Conservation (phyloP, 2,113 vertebrate species). For the Lagopus leucura region DNA sequence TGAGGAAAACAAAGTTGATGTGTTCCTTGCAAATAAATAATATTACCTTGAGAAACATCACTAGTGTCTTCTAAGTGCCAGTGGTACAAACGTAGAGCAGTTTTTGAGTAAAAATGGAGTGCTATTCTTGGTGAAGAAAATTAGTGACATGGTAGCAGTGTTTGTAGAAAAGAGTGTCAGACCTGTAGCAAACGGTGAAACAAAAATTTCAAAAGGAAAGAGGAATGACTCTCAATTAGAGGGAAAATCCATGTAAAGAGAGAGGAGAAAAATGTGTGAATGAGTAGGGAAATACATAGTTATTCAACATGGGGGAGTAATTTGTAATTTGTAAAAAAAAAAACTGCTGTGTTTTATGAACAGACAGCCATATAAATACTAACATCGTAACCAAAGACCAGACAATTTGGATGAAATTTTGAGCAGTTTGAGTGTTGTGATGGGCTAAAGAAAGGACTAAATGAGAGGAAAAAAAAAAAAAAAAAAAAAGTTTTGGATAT, state of each 20-base stretch:
- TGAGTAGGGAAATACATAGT: not conserved
- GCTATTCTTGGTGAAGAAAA: not conserved
- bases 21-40: not conserved
- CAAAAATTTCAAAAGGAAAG: not conserved
- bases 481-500: not conserved
- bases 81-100: not conserved
- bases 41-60: not conserved
- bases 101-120: not conserved
- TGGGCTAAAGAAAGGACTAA: not conserved
- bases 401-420: not conserved
- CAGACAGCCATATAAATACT: not conserved
- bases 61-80: not conserved
- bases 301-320: fast-evolving
- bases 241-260: not conserved
- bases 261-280: not conserved
- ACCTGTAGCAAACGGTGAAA: not conserved
- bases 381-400: not conserved
- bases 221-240: not conserved
- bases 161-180: fast-evolving
- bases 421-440: not conserved
- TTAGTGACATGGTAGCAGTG: not conserved
- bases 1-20: not conserved
- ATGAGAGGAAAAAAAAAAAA: not conserved
- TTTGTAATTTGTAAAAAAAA: not conserved
- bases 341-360: not conserved